Evolutionary conservation across 2,888 invertebrate species (phyloP).

Genomic region (Nipponacmea schrenckii): DNA sequence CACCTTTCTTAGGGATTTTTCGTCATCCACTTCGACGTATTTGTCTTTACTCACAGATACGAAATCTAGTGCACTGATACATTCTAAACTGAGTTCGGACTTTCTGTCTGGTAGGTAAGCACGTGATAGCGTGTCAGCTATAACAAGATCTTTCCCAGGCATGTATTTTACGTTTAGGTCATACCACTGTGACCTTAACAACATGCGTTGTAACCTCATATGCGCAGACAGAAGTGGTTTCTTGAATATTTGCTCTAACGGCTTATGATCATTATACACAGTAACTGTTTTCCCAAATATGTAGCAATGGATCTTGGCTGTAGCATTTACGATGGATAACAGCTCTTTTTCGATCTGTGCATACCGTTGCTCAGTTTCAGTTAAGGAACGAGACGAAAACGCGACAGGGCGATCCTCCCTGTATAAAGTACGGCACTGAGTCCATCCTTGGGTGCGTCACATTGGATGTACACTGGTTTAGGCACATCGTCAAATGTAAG

Average conservation of each 20-base stretch:
- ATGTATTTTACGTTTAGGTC: slow-evolving; percentile 23
- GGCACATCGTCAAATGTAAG: slow-evolving; percentile 32
- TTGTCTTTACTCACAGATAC: too few species aligned
- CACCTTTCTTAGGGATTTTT: too few species aligned
- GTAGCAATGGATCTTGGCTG: not conserved
- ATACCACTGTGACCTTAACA: slow-evolving; percentile 27
- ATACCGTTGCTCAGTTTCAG: not conserved
- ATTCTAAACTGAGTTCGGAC: too few species aligned
- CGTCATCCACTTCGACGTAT: too few species aligned
- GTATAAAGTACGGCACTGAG: slow-evolving; percentile 36
- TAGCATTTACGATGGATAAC: slow-evolving; percentile 34
- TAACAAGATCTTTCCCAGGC: slow-evolving; percentile 23
- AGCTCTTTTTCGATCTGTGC: slow-evolving; percentile 25
- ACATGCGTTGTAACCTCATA: slow-evolving; percentile 30
- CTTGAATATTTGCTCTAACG: slow-evolving; percentile 26
- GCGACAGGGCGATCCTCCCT: slow-evolving; percentile 33
- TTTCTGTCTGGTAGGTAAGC: slow-evolving; percentile 13
- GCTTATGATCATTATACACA: slow-evolving; percentile 36
- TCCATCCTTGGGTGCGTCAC: slow-evolving; percentile 35
- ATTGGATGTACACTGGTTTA: slow-evolving; percentile 32
- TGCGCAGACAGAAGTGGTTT: slow-evolving; percentile 29
- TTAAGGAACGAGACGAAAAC: slow-evolving; percentile 33
- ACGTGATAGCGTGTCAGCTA: slow-evolving; percentile 21
- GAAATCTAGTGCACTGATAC: too few species aligned
- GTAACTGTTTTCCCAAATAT: slow-evolving; percentile 21